phyloP scores from a whole-genome alignment of 1,140 invertebrate species.

The Lepidurus couesii region DNA sequence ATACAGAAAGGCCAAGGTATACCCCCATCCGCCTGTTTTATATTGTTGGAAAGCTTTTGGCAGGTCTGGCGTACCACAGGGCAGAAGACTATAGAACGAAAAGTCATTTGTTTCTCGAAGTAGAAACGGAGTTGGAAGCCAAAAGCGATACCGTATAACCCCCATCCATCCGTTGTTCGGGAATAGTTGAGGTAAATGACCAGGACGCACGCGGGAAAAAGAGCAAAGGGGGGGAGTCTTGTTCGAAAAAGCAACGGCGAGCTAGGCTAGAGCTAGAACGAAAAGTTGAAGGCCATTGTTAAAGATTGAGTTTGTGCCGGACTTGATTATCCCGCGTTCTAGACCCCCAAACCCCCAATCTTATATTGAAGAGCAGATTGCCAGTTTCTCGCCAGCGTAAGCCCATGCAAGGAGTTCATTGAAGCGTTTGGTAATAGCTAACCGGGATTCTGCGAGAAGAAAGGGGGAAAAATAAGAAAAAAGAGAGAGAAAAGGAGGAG shows the following conservation, averaged over 20 bases:
- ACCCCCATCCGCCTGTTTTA: neutral
- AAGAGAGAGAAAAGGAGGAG: neutral
- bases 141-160: neutral
- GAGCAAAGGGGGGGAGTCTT: neutral
- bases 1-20: neutral
- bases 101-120: neutral
- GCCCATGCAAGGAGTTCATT: slow-evolving; percentile 8
- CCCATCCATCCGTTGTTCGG: neutral
- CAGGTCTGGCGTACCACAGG: neutral
- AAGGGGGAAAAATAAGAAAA: neutral
- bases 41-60: neutral
- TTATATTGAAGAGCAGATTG: neutral
- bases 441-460: neutral
- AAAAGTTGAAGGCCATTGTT: slow-evolving; percentile 2
- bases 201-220: neutral
- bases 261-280: neutral
- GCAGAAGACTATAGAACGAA: neutral
- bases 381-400: slow-evolving; percentile 18
- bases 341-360: neutral
- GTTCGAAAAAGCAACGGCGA: neutral
- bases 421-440: neutral
- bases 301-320: neutral
- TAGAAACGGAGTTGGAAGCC: neutral
- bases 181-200: neutral
- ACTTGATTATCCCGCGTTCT: neutral